Evolutionary conservation across 2,888 invertebrate species (phyloP).

Genomic region (Morpho achilles): DNA sequence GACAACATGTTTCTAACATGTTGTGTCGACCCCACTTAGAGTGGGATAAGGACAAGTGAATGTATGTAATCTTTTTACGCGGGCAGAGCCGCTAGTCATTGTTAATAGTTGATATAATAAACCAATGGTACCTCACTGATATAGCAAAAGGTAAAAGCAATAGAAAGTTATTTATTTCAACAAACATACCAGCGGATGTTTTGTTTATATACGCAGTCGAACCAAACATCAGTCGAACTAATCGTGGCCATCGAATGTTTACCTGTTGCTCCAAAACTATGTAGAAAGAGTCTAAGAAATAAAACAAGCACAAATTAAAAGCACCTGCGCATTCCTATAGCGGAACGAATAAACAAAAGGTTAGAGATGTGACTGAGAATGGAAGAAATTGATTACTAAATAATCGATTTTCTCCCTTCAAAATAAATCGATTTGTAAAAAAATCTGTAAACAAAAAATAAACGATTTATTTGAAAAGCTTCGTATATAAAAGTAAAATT

Average conservation of each 20-base stretch:
- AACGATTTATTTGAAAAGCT: too few relatives aligned
- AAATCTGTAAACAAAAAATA: too few relatives aligned
- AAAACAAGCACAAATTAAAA: conserved; percentile 20
- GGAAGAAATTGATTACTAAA: too few relatives aligned
- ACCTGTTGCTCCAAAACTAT: conserved; percentile 6
- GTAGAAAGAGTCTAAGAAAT: conserved; percentile 12
- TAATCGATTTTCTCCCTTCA: too few relatives aligned
- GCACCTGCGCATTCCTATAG: conserved; percentile 31
- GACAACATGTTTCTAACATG: too few relatives aligned
- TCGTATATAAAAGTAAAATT: too few relatives aligned
- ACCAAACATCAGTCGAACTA: conserved; percentile 39
- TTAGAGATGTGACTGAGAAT: not conserved
- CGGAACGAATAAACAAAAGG: conserved; percentile 27
- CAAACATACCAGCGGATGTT: conserved; percentile 29
- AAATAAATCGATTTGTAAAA: too few relatives aligned
- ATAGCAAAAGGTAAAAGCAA: conserved; percentile 15
- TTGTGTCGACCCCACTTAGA: too few relatives aligned
- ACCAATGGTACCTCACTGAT: conserved; percentile 5
- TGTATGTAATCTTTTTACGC: too few relatives aligned
- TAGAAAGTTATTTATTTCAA: conserved; percentile 17
- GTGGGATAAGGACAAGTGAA: too few relatives aligned
- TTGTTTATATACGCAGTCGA: conserved; percentile 37
- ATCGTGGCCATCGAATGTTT: conserved; percentile 25
- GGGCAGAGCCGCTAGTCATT: too few relatives aligned
- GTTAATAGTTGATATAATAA: too few relatives aligned